Evolutionary conservation across 2,888 invertebrate species (phyloP).

Genomic region (Clivina fossor): DNA sequence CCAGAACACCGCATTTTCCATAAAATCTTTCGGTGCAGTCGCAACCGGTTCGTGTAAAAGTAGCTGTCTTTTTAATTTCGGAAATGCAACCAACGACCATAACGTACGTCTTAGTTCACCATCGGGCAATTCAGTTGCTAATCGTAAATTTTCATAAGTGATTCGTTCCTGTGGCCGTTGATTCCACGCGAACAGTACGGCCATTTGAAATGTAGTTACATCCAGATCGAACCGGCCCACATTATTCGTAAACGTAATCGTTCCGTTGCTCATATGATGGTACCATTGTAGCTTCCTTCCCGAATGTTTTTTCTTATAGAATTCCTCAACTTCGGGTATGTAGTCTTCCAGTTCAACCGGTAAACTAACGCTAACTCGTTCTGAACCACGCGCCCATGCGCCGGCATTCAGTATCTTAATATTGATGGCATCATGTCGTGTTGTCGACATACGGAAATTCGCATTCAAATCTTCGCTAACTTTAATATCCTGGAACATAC

Average conservation of each 20-base stretch:
- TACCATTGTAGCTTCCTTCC: conserved; percentile 98
- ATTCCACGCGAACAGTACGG: conserved; percentile 98
- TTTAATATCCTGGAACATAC: conserved; percentile 99
- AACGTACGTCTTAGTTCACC: conserved; percentile 91
- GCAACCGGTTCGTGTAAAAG: conserved; percentile 78
- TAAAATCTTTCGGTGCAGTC: conserved; percentile 91
- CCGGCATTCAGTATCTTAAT: conserved; percentile 98
- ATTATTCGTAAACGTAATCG: conserved; percentile 91
- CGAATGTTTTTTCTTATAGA: conserved; percentile 96
- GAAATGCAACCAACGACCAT: conserved; percentile 95
- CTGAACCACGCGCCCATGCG: conserved; percentile 96
- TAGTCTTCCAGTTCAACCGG: conserved; percentile 98
- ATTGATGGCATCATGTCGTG: conserved; percentile 86
- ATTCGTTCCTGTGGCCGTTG: conserved; percentile 90
- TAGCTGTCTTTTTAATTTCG: conserved; percentile 92
- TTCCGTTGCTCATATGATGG: conserved; percentile 99
- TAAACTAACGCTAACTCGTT: conserved; percentile 91
- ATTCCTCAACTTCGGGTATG: conserved; percentile 98
- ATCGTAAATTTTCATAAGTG: conserved; percentile 92
- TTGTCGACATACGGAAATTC: conserved; percentile 84
- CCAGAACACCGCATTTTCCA: conserved; percentile 91
- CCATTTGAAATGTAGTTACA: conserved; percentile 99
- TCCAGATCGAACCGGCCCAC: conserved; percentile 95
- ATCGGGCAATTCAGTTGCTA: conserved; percentile 96
- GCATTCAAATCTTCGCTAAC: conserved; percentile 94